Evolutionary conservation across 2,113 vertebrate genomes (phyloP).

Genomic region (Cinclus cinclus): DNA sequence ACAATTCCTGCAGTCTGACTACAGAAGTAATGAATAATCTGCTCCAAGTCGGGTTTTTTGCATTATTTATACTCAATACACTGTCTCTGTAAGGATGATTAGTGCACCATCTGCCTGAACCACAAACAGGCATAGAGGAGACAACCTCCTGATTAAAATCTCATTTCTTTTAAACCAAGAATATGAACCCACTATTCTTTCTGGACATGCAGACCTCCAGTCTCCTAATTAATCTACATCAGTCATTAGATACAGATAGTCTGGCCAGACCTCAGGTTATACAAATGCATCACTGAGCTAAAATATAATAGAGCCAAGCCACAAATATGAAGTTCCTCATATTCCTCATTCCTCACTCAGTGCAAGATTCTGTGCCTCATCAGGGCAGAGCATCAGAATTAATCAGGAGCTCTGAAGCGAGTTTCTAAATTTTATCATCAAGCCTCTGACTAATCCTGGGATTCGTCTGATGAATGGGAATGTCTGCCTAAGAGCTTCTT

Average conservation of each 20-base stretch:
- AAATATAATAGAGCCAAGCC: background rate
- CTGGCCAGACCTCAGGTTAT: background rate
- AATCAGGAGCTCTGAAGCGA: background rate
- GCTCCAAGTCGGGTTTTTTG: background rate
- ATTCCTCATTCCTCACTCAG: background rate
- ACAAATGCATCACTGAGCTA: background rate
- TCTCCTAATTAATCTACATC: slow-evolving; percentile 32
- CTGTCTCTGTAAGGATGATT: slow-evolving; percentile 10
- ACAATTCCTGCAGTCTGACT: background rate
- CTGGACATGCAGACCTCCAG: background rate
- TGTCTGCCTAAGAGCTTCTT: background rate
- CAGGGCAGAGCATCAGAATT: background rate
- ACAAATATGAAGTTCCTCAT: background rate
- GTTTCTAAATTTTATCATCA: background rate
- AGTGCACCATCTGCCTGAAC: slow-evolving; percentile 8
- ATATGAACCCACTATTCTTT: background rate
- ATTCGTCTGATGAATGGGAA: background rate
- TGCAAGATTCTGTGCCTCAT: background rate
- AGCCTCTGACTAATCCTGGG: background rate
- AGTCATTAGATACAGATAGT: background rate
- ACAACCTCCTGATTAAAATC: slow-evolving; percentile 16
- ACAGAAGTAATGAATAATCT: background rate
- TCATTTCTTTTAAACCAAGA: background rate
- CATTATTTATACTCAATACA: slow-evolving; percentile 13
- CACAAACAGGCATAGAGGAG: slow-evolving; percentile 6